These are phyloP conservation scores for Parnassius apollo DNA, from an alignment of 2,888 invertebrate genomes.

Conservation along the genomic window DNA sequence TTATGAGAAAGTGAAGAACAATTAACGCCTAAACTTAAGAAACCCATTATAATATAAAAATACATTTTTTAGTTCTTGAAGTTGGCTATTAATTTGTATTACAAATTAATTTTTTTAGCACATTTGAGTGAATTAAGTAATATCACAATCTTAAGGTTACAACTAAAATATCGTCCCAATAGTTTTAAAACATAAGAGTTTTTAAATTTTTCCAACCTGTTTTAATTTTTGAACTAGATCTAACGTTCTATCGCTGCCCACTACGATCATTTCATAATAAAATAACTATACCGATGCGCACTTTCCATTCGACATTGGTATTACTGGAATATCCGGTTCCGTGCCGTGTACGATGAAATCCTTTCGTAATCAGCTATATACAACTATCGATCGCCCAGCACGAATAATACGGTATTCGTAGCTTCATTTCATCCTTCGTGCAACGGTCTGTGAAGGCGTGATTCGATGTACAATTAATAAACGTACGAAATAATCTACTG, in stretches of 20 bases:
- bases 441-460: slow-evolving; percentile 18
- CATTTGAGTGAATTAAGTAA: too few relatives aligned
- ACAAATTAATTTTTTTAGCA: too few relatives aligned
- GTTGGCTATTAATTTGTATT: too few relatives aligned
- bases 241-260: neutral
- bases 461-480: slow-evolving; percentile 8
- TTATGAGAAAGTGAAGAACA: too few relatives aligned
- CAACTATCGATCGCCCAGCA: slow-evolving; percentile 1
- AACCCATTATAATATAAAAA: too few relatives aligned
- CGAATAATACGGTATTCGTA: slow-evolving; percentile 16
- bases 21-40: too few relatives aligned
- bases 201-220: neutral
- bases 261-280: neutral
- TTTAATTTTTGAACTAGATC: neutral
- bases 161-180: too few relatives aligned
- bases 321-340: slow-evolving; percentile 23
- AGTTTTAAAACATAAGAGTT: neutral
- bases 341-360: slow-evolving; percentile 14
- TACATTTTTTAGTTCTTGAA: too few relatives aligned
- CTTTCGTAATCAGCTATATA: slow-evolving; percentile 20
- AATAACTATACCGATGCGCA: slow-evolving; percentile 6
- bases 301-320: slow-evolving; percentile 18
- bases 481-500: too few relatives aligned
- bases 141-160: too few relatives aligned
- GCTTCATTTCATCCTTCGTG: slow-evolving; percentile 5